Percentiles rank a stretch among this genome's conserved stretches.
Evolutionary conservation across 2,797 vertebrate species (phyloP).

Genomic region (Gallinago solitaria): DNA sequence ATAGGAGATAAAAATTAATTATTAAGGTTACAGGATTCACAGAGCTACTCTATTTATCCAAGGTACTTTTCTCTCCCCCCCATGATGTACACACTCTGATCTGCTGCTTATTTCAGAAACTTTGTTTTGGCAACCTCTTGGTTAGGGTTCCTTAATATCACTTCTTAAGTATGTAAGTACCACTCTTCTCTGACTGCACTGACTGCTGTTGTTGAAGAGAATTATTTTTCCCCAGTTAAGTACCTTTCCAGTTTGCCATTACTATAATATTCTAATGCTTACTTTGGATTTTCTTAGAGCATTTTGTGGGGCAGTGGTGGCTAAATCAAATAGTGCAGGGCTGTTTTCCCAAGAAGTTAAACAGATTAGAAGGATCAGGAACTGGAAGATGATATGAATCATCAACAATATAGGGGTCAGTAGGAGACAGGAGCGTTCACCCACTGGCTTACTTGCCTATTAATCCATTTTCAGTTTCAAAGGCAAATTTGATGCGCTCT

Average conservation of each 20-base stretch:
- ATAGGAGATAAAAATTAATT: background rate
- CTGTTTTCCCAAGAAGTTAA: background rate
- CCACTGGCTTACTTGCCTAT: slow-evolving; percentile 83
- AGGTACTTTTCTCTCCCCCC: background rate
- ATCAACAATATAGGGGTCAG: background rate
- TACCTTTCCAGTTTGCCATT: background rate
- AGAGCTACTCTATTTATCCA: background rate
- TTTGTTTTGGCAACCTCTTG: background rate
- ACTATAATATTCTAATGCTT: background rate
- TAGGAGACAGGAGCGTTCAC: background rate
- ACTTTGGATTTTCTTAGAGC: background rate
- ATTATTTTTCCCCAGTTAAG: background rate
- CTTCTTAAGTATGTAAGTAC: background rate
- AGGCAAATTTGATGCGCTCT: slow-evolving; percentile 94
- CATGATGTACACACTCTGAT: background rate
- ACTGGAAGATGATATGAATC: background rate
- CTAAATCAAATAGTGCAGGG: background rate
- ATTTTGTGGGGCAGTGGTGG: background rate
- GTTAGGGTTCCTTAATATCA: background rate
- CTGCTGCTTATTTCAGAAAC: background rate
- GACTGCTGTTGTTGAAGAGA: background rate
- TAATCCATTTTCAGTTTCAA: slow-evolving; percentile 97
- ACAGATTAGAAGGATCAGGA: background rate
- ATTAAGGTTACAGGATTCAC: background rate
- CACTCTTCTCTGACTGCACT: background rate